Conservation (phyloP, 2,797 vertebrate genomes). For the Chloroceryle amazona region DNA sequence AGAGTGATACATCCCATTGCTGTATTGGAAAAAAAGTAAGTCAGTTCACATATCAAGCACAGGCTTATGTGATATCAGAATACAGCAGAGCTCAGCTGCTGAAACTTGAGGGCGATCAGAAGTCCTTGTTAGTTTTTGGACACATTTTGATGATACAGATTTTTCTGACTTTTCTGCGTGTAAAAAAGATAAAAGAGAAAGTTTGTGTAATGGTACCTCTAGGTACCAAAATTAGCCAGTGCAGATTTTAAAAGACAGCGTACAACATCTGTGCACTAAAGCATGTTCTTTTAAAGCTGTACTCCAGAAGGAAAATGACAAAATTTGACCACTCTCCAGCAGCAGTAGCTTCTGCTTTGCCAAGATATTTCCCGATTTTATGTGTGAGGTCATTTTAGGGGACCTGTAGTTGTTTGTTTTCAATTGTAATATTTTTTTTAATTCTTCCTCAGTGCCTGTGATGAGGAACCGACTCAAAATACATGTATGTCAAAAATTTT, state of each 20-base stretch:
- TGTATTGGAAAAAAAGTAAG: background rate
- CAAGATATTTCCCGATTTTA: slow-evolving; percentile 60
- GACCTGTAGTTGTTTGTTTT: slow-evolving; percentile 62
- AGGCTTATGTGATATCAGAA: background rate
- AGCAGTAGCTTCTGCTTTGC: slow-evolving; percentile 64
- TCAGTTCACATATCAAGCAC: background rate
- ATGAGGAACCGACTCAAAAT: background rate
- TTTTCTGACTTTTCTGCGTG: background rate
- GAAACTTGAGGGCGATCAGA: background rate
- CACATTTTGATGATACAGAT: background rate
- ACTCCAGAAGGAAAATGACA: slow-evolving; percentile 75
- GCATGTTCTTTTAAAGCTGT: slow-evolving; percentile 48
- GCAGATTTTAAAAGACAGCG: slow-evolving; percentile 68
- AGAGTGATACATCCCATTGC: background rate
- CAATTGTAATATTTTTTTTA: slow-evolving; percentile 39
- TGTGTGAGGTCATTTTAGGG: slow-evolving; percentile 53
- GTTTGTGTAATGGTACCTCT: slow-evolving; percentile 60
- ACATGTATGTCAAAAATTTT: background rate
- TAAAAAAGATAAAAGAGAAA: background rate
- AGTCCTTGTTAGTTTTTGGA: background rate
- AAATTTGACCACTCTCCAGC: slow-evolving; percentile 73
- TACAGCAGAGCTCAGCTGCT: background rate
- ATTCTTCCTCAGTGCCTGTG: background rate
- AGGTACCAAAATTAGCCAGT: slow-evolving; percentile 64
- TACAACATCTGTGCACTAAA: slow-evolving; percentile 71